Conservation (phyloP, 2,888 invertebrate genomes). For the Steinernema carpocapsae region DNA sequence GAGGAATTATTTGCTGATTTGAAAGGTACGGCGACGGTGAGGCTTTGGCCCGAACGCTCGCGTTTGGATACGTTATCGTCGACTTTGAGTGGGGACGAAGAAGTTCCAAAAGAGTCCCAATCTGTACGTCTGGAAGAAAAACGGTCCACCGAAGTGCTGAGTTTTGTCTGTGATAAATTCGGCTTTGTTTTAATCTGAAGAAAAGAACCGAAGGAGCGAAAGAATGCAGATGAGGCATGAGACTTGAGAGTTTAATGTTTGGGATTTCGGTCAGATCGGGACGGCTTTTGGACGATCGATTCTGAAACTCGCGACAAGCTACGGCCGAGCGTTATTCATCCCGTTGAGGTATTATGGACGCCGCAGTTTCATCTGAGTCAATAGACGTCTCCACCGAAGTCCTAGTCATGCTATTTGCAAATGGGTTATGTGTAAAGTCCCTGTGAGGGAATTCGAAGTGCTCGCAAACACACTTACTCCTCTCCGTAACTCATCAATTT, state of each 20-base stretch:
- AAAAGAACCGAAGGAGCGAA: not conserved
- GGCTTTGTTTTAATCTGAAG: not conserved
- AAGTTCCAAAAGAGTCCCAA: too few relatives aligned
- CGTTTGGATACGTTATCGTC: too few relatives aligned
- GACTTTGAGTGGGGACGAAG: too few relatives aligned
- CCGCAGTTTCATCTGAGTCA: conserved; percentile 33
- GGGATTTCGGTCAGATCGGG: conserved; percentile 30
- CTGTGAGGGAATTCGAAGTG: not conserved
- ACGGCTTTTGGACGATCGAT: conserved; percentile 25
- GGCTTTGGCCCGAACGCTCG: too few relatives aligned
- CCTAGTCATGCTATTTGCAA: conserved; percentile 16
- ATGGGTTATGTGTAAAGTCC: not conserved
- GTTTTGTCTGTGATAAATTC: not conserved
- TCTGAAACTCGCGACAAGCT: conserved; percentile 18
- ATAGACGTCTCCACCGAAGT: not conserved
- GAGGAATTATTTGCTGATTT: conserved; percentile 28
- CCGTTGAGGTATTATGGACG: conserved; percentile 21
- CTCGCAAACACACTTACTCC: not conserved
- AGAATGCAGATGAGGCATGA: conserved; percentile 32
- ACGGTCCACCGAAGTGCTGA: not conserved
- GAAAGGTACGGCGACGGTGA: too few relatives aligned
- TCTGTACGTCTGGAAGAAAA: not conserved
- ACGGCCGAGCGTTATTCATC: conserved; percentile 18
- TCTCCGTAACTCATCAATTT: too few relatives aligned
- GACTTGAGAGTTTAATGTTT: conserved; percentile 34